Percentiles rank a stretch among this genome's conserved stretches.
Evolutionary conservation across 2,888 invertebrate species (phyloP).

Genomic region (Acronicta alni): DNA sequence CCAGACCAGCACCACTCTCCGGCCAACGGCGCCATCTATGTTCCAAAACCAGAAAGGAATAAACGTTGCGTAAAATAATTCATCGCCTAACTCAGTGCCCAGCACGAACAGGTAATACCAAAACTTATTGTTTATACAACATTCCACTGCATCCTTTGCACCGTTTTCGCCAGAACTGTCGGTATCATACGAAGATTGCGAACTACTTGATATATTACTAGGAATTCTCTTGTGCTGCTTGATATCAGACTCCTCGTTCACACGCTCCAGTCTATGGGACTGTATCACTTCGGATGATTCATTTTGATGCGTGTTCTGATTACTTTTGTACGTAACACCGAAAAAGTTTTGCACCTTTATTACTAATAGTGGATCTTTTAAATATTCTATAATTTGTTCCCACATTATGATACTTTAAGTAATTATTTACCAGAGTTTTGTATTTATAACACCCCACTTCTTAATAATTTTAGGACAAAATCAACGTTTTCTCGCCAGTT

Average conservation of each 20-base stretch:
- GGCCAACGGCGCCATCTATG: conserved; percentile 95
- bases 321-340: conserved; percentile 90
- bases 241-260: conserved; percentile 68
- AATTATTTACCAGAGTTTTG: conserved; percentile 12
- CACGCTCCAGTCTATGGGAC: conserved; percentile 69
- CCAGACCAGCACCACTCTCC: conserved; percentile 95
- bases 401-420: conserved; percentile 69
- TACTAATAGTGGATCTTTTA: conserved; percentile 93
- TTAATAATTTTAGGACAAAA: conserved; percentile 13
- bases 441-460: conserved; percentile 22
- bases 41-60: conserved; percentile 99
- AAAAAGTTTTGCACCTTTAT: conserved; percentile 94
- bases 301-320: conserved; percentile 60
- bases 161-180: conserved; percentile 77
- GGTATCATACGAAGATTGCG: conserved; percentile 79
- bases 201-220: conserved; percentile 80
- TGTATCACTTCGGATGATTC: conserved; percentile 71
- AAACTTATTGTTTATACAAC: conserved; percentile 91
- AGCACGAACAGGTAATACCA: conserved; percentile 96
- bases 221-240: conserved; percentile 78
- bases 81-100: conserved; percentile 96
- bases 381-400: conserved; percentile 89
- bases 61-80: conserved; percentile 96
- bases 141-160: conserved; percentile 77
- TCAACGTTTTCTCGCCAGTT: conserved; percentile 25